These are phyloP conservation scores for Hypena proboscidalis DNA, from an alignment of 2,888 invertebrate genomes.

Conservation along the genomic window DNA sequence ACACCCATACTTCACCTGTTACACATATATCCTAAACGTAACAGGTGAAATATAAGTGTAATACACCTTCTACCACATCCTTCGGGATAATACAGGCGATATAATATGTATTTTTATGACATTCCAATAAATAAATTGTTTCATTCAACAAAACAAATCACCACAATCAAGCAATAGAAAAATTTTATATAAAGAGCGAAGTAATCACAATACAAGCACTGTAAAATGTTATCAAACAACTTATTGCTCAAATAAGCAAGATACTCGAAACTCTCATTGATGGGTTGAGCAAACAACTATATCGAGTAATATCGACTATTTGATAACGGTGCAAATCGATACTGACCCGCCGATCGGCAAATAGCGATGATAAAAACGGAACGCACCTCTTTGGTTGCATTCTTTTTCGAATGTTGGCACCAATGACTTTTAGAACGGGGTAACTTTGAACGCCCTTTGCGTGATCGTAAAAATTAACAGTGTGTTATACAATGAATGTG, in stretches of 20 bases:
- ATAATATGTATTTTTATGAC: no score
- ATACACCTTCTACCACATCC: no score
- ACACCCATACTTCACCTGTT: no score
- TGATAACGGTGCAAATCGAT: conserved; percentile 79
- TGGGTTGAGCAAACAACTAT: conserved; percentile 77
- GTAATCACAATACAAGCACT: conserved; percentile 74
- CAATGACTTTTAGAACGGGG: conserved; percentile 26
- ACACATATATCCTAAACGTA: no score
- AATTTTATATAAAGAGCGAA: conserved; percentile 67
- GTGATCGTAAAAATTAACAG: no score
- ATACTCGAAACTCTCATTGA: conserved; percentile 77
- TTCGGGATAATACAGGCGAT: no score
- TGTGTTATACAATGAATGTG: no score
- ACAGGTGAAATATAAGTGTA: no score
- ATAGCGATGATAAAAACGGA: conserved; percentile 68
- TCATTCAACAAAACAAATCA: conserved; percentile 43
- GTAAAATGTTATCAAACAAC: conserved; percentile 77
- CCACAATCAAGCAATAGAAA: conserved; percentile 55
- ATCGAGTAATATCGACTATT: conserved; percentile 80
- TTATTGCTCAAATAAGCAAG: conserved; percentile 82
- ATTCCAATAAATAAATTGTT: no score
- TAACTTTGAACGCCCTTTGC: conserved; percentile 10
- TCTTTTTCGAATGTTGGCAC: conserved; percentile 7
- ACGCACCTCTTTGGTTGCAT: conserved; percentile 49
- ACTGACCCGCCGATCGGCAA: conserved; percentile 68